phyloP scores from a whole-genome alignment of 35 echinoderm and acorn worm genomes.

The Stichopus chloronotus region DNA sequence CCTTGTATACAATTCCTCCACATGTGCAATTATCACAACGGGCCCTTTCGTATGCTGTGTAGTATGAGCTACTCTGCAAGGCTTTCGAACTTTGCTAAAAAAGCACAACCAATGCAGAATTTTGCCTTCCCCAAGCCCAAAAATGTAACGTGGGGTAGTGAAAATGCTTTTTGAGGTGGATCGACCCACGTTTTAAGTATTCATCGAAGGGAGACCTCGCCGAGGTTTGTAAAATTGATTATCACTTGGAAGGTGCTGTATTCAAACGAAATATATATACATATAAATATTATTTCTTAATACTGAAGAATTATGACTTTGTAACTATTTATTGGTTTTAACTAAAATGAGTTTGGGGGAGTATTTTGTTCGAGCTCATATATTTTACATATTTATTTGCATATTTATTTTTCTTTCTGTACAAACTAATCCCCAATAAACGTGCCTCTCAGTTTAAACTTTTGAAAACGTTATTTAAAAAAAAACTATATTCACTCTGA shows the following conservation, averaged over 20 bases:
- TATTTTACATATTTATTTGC: background rate
- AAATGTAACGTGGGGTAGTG: too few species aligned
- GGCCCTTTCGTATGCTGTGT: too few species aligned
- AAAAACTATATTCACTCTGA: background rate
- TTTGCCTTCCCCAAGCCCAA: too few species aligned
- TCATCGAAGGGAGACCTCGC: background rate
- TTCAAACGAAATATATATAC: background rate
- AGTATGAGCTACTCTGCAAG: too few species aligned
- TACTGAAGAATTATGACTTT: background rate
- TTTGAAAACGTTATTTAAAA: background rate
- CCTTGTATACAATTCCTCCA: too few species aligned
- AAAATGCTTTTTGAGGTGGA: too few species aligned
- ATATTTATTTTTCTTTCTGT: background rate
- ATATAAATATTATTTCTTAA: background rate
- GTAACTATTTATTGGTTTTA: background rate
- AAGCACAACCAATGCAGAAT: too few species aligned
- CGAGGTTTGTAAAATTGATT: background rate
- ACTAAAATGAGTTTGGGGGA: background rate
- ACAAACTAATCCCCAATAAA: background rate
- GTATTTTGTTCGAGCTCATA: background rate
- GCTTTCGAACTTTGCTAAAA: too few species aligned
- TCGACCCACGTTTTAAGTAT: background rate
- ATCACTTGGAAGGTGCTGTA: background rate
- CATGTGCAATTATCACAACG: too few species aligned
- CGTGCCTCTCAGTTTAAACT: slow-evolving; percentile 4